Base-by-base conservation (phyloP, 2,888 invertebrate species). In the Ormyrus nitidulus region DNA sequence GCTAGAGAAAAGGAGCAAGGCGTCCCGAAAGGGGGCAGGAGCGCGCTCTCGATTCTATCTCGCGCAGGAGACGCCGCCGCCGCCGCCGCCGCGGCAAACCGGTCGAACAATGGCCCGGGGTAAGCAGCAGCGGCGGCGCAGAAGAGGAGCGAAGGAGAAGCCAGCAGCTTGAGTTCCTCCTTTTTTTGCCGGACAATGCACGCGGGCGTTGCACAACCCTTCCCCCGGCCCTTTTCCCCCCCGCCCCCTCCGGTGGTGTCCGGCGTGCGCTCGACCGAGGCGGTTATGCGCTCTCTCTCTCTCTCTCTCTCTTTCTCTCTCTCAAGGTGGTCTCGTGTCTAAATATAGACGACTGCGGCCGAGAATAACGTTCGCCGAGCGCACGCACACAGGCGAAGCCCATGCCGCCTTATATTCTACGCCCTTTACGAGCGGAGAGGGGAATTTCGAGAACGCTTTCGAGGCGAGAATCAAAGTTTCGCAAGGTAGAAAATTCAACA, bases 301-400 rank as follows among this genome's bases (percentile, higher is more conserved):
- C 5, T 65, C 66, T 51, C 84, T 85, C 88, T 89, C 89, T 65
- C 46, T 56, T 5, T 65, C 66, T 51, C 84, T 85, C 86, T 85
- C 88, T 89, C 89, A 89, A 89, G 89, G 89, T 89, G 89, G 89
- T 89, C 89, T 88, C 88, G 66, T 86, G 64, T 89, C 88, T 89
- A 89, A 89, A 89, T 88, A 89, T 89, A 89, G 89, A 86, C 87
- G 85, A 87, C 86, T 85, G 83, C 84, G 85, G 87, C 88, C 87
- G 87, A 88, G 89, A 89, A 89, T 89, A 89, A 89, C 88, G 86
- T 68, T 73, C 73, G 84, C 84, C 77, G 76, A 54, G 49, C 56
- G 46, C 59, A 65, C 73, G 71, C 65, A 56, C 73, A 34, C 34
- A 34, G 34, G 34, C 34, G 34, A 34, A 34, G 34, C 2, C 34